phyloP scores from a whole-genome alignment of 2,113 vertebrate genomes.

The Callaeas wilsoni region DNA sequence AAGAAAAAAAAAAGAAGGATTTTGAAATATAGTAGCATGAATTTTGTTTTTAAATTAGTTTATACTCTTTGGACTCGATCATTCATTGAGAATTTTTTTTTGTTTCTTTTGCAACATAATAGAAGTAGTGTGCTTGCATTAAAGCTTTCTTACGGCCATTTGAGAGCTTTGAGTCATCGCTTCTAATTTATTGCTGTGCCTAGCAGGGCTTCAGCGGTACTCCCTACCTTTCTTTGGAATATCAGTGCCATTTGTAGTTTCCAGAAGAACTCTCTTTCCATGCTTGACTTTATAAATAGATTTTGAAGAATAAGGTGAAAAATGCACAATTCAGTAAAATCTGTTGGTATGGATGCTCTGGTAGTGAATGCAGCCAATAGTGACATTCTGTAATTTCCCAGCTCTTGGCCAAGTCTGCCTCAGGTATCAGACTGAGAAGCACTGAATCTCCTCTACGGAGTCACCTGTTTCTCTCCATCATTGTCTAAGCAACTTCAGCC shows the following conservation, averaged over 20 bases:
- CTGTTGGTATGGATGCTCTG: neutral
- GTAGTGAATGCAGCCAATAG: neutral
- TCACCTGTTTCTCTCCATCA: neutral
- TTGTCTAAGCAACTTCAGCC: neutral
- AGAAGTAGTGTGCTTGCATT: slow-evolving; percentile 4
- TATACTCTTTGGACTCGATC: neutral
- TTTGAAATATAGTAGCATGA: slow-evolving; percentile 16
- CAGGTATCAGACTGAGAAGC: neutral
- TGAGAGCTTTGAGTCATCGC: neutral
- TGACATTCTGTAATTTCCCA: neutral
- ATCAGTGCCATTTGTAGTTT: neutral
- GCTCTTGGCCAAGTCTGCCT: neutral
- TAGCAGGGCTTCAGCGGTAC: neutral
- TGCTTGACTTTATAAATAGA: neutral
- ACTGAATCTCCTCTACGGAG: neutral
- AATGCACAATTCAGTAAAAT: neutral
- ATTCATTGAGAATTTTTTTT: slow-evolving; percentile 47
- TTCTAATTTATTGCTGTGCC: neutral
- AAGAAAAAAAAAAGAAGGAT: neutral
- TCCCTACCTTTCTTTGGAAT: neutral
- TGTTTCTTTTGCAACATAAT: neutral
- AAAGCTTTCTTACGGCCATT: neutral
- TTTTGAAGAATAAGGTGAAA: slow-evolving; percentile 2
- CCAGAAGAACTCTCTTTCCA: neutral
- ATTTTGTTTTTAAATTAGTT: slow-evolving; percentile 42